A percentile compares a stretch with the other conserved stretches of the same genome.
phyloP scores from a whole-genome alignment of 1,140 invertebrate species.

The Drosophila orena region DNA sequence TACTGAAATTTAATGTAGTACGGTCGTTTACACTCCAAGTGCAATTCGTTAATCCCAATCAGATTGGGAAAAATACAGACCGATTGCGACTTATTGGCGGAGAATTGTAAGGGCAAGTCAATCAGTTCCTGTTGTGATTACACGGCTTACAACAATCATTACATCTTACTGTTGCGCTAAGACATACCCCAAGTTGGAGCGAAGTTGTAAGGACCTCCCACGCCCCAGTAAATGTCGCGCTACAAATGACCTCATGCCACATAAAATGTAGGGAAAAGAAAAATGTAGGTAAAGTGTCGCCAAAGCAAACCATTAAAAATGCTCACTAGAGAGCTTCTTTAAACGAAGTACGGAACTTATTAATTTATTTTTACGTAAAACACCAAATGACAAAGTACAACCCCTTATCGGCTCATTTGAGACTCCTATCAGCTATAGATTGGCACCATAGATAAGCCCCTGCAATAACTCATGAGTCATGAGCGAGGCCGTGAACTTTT shows the following conservation, averaged over 20 bases:
- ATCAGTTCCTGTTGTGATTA: constrained; percentile 6
- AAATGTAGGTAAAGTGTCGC: neutral
- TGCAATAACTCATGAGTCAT: constrained; percentile 28
- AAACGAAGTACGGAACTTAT: constrained; percentile 4
- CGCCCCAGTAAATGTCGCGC: constrained; percentile 3
- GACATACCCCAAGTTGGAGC: neutral
- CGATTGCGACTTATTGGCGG: neutral
- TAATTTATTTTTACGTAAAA: constrained; percentile 13
- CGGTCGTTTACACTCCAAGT: neutral
- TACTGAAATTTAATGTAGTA: constrained; percentile 6
- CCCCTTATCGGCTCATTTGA: constrained; percentile 24
- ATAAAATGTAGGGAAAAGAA: constrained; percentile 3
- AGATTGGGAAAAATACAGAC: constrained; percentile 1
- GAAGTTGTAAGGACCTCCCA: constrained; percentile 22
- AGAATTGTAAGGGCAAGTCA: neutral
- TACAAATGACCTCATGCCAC: constrained; percentile 33
- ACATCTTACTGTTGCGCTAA: too few species aligned
- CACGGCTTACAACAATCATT: neutral
- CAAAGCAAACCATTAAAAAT: constrained; percentile 27
- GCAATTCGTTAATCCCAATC: constrained; percentile 1
- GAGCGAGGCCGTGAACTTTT: constrained; percentile 17
- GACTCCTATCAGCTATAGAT: constrained; percentile 26
- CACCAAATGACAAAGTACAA: constrained; percentile 33
- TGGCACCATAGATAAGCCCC: constrained; percentile 23
- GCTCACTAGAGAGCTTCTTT: neutral